phyloP scores from a whole-genome alignment of 1,140 invertebrate genomes.

The Spodoptera frugiperda region DNA sequence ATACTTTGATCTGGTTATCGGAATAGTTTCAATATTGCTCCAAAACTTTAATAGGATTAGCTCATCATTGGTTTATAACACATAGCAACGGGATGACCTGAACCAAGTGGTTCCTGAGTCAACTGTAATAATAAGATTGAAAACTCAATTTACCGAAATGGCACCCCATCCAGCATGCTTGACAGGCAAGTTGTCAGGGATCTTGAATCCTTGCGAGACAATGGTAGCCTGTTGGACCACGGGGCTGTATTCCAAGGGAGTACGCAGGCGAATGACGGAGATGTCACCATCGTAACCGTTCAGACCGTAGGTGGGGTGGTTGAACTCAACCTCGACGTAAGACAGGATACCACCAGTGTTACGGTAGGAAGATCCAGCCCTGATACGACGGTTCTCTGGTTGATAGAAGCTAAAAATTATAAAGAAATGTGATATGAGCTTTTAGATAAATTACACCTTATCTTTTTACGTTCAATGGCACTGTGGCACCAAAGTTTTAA shows the following conservation, averaged over 20 bases:
- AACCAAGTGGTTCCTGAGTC: no score
- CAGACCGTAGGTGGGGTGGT: conserved; percentile 62
- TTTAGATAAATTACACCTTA: no score
- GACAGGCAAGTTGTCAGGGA: conserved; percentile 65
- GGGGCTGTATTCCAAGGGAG: conserved; percentile 55
- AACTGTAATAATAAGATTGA: no score
- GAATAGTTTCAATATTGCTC: no score
- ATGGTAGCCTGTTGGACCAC: conserved; percentile 60
- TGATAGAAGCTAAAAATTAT: conserved; percentile 52
- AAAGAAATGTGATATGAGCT: no score
- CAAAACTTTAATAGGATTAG: no score
- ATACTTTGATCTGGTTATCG: no score
- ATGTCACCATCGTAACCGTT: conserved; percentile 65
- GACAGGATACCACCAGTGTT: conserved; percentile 60
- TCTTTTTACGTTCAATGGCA: no score
- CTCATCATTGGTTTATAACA: no score
- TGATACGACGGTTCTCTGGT: conserved; percentile 58
- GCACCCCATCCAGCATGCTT: conserved; percentile 68
- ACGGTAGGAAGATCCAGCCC: conserved; percentile 64
- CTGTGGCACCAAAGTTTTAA: no score
- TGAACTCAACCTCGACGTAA: conserved; percentile 50
- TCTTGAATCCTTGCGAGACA: conserved; percentile 33
- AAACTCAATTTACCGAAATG: conserved; percentile 53
- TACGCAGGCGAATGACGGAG: conserved; percentile 54
- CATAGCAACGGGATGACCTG: no score